Evolutionary conservation across 2,113 vertebrate genomes (phyloP), one percentile per base, ranked within the genome.

Genomic region (cattle (Bos taurus)): DNA sequence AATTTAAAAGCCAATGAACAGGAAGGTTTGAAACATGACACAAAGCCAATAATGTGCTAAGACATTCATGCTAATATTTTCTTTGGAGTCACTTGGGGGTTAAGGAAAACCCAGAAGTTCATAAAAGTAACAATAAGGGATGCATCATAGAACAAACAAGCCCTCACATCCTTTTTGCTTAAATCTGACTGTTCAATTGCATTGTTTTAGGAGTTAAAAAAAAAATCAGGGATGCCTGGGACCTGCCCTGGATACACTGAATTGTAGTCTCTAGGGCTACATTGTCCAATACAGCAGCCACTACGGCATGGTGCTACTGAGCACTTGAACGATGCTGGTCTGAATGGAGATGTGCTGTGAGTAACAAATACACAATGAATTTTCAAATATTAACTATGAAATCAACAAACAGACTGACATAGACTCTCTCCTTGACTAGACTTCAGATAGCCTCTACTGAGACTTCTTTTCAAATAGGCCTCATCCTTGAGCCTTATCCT

Each of bases 1-100:
- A 98, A 98, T 97, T 98, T 43, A 88, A 54, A 96, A 96, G 91
- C 48, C 92, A 98, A 96, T 98, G 97, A 98, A 92, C 96, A 88
- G 90, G 84, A 83, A 82, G 6, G 48, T 97, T 98, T 97, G 64
- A 98, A 97, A 95, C 52, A 57, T 94, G 94, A 80, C 50, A 92
- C 90, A 95, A 96, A 96, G 15, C 33, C 84, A 97, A 97, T 97
- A 56, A 28, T 46, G 12, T 13, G 67, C 85, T 84, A 56, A 93
- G 74, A 82, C 97, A 97, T 92, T 56, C 56, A 95, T 94, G 93
- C 93, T 96, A 88, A 92, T 97, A 74, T 98, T 97, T 97, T 57
- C 21, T 98, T 96, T 97, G 92, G 77, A 94, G 77, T 96, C 17
- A 84, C 89, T 94, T 96, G 80, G 74, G 46, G 52, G 13, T 33